phyloP scores from a whole-genome alignment of 1,140 invertebrate genomes.

The Caenorhabditis brenneri region DNA sequence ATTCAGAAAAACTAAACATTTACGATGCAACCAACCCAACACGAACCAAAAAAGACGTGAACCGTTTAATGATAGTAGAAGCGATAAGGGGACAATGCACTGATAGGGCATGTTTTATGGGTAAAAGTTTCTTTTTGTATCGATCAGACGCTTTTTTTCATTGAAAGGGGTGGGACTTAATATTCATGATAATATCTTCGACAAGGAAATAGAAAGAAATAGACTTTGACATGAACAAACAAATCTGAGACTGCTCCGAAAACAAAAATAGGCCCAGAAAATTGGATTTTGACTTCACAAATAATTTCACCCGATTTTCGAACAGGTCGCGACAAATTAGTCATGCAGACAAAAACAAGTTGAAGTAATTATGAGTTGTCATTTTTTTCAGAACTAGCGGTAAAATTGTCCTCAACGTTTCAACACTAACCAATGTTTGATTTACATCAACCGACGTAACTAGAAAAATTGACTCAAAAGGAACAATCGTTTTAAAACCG shows the following conservation, averaged over 20 bases:
- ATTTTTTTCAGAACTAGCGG: too few species aligned
- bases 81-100: neutral
- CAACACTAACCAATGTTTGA: too few species aligned
- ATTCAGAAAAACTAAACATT: neutral
- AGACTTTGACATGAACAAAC: conserved; percentile 15
- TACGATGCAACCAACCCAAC: neutral
- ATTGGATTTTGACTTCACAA: neutral
- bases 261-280: neutral
- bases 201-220: neutral
- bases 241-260: neutral
- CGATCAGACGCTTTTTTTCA: neutral
- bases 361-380: too few species aligned
- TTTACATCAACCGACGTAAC: too few species aligned
- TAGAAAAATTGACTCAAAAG: too few species aligned
- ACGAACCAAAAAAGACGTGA: neutral
- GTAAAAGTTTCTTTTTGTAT: neutral
- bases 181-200: too few species aligned
- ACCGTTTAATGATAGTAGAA: neutral
- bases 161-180: too few species aligned
- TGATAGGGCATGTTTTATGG: neutral
- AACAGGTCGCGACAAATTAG: too few species aligned
- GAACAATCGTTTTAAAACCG: too few species aligned
- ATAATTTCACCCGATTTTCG: too few species aligned
- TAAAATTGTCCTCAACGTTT: too few species aligned
- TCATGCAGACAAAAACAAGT: too few species aligned